These are phyloP conservation scores for Andrena hattorfiana DNA, from an alignment of 2,888 invertebrate genomes.

Conservation along the genomic window DNA sequence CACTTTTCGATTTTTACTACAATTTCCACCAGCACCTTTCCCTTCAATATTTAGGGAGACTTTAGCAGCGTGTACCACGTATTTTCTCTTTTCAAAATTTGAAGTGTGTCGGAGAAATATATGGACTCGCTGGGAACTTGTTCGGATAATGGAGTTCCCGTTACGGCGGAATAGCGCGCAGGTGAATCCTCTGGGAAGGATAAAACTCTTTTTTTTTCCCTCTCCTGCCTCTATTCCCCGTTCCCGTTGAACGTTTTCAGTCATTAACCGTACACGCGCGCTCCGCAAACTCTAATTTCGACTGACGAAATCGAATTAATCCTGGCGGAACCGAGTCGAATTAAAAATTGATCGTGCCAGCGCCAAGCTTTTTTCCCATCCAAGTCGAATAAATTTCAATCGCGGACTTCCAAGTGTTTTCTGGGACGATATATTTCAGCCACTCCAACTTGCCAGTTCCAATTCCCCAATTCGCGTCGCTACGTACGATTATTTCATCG, in stretches of 20 bases:
- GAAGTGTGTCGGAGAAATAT: slow-evolving; percentile 51
- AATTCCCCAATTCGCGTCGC: too few species aligned
- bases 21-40: not conserved
- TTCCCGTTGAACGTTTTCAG: slow-evolving; percentile 59
- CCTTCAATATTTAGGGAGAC: not conserved
- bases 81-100: slow-evolving; percentile 50
- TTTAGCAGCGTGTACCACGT: not conserved
- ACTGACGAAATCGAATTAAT: slow-evolving; percentile 59
- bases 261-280: slow-evolving; percentile 53
- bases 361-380: not conserved
- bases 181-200: slow-evolving; percentile 61
- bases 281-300: slow-evolving; percentile 59
- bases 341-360: slow-evolving; percentile 56
- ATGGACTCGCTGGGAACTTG: slow-evolving; percentile 60
- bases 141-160: slow-evolving; percentile 67
- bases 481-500: too few species aligned
- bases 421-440: not conserved
- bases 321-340: slow-evolving; percentile 34
- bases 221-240: not conserved
- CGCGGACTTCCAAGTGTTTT: not conserved
- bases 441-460: not conserved
- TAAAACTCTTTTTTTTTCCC: slow-evolving; percentile 46
- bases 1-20: not conserved
- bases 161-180: slow-evolving; percentile 64
- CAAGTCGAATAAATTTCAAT: not conserved